Percentiles rank a stretch among this genome's conserved stretches.
These are phyloP conservation scores for Tichodroma muraria DNA, from an alignment of 2,113 vertebrate species.

Conservation along the genomic window DNA sequence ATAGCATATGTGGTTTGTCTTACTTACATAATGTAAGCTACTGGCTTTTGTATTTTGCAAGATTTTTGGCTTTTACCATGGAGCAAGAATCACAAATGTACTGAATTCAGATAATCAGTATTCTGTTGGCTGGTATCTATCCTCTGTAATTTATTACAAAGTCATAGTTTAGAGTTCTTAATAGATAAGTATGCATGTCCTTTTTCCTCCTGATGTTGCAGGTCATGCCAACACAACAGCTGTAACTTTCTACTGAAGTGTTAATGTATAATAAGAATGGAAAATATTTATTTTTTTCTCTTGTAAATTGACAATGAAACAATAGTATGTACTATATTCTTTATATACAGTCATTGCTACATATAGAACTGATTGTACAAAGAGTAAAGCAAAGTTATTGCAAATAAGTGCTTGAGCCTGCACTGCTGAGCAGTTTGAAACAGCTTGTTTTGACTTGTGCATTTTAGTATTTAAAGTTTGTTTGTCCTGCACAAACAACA, in stretches of 20 bases:
- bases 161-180: conserved; percentile 35
- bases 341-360: conserved; percentile 49
- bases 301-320: conserved; percentile 60
- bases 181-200: conserved; percentile 50
- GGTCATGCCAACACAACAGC: conserved; percentile 51
- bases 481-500: conserved; percentile 23
- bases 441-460: conserved; percentile 5
- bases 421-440: conserved; percentile 30
- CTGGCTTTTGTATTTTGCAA: conserved; percentile 29
- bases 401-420: conserved; percentile 30
- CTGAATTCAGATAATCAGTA: conserved; percentile 30
- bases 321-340: conserved; percentile 59
- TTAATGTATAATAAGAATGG: conserved; percentile 67
- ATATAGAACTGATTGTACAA: conserved; percentile 34
- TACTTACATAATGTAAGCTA: conserved; percentile 4
- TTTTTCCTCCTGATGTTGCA: conserved; percentile 28
- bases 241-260: conserved; percentile 69
- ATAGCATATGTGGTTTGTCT: conserved; percentile 4
- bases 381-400: conserved; percentile 51
- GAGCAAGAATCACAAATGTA: conserved; percentile 43
- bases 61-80: not conserved
- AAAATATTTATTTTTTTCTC: conserved; percentile 70
- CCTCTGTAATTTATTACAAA: conserved; percentile 70
- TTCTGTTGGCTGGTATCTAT: conserved; percentile 55
- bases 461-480: conserved; percentile 12